These are phyloP conservation scores for Aix galericulata DNA, from an alignment of 2,113 vertebrate genomes.

Conservation along the genomic window DNA sequence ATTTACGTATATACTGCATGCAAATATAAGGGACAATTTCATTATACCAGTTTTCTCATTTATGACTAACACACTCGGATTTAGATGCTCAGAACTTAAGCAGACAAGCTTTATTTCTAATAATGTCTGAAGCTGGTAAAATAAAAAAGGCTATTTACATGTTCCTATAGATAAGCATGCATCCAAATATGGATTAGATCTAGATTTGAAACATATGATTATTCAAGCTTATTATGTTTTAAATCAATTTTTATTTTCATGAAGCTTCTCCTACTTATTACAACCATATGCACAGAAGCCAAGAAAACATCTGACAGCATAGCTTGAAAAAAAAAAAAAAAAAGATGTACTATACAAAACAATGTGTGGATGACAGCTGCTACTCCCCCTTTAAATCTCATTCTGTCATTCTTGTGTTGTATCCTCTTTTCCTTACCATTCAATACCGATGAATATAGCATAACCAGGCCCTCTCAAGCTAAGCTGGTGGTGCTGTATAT, in stretches of 20 bases:
- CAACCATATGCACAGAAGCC: not conserved
- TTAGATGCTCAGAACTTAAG: not conserved
- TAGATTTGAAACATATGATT: not conserved
- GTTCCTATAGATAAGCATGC: not conserved
- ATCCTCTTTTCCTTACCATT: not conserved
- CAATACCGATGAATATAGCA: not conserved
- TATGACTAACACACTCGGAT: not conserved
- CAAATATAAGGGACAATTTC: not conserved
- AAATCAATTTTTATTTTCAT: not conserved
- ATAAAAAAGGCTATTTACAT: not conserved
- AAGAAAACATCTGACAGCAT: not conserved
- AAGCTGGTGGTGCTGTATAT: not conserved
- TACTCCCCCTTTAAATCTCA: not conserved
- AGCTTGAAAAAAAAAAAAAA: not conserved
- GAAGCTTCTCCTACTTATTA: not conserved
- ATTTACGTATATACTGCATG: not conserved
- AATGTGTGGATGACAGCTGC: not conserved
- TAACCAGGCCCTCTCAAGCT: not conserved
- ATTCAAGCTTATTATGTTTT: not conserved
- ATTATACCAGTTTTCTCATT: not conserved
- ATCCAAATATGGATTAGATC: not conserved
- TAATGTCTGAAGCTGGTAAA: not conserved
- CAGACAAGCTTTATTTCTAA: not conserved
- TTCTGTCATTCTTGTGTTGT: not conserved
- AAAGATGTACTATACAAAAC: not conserved